Base-by-base conservation (phyloP, 2,888 invertebrate genomes). In the Falcaria lacertinaria region DNA sequence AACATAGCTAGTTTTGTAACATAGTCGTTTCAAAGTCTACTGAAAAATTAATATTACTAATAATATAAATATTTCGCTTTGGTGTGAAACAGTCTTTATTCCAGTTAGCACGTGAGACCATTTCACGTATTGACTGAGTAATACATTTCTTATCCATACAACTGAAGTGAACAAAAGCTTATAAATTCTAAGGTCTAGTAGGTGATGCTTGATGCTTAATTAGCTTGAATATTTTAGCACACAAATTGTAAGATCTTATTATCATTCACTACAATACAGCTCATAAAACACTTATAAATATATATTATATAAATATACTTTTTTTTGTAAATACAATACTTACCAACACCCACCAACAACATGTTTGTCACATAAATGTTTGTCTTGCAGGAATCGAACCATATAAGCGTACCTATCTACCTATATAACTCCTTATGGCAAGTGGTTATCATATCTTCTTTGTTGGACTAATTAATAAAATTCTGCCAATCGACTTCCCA, bases 161-260 rank as follows among this genome's bases (percentile, higher is more conserved):
- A 45, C 44, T 51, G 41, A 45, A 39, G 35, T 41, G 48, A 48
- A 64, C 62, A 65, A 64, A 62, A 52, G 60, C 44, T 57, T 48
- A 59, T 61, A 65, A 61, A 62, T 62, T 53, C 50, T 48, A 49
- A 50, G 55, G 52, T 45, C 52, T 48, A 53, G 52, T 60, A 49
- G 51, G 39, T 44, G 34, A 15, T 34, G 34, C 8, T 41, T 44
- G 34, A 15, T 34, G 34, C 8, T 1, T 25, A 37, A 32, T 41
- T 34, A 17, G 37, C 37, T 25, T 25, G 11, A 3, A 22, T 15
- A 22, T 19, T 19, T 11, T 11, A 28, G 11, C 28, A 11, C 11
- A 0, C 11, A 28, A 7, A 3, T 19, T 11, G 7, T 11, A n/a
- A n/a, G n/a, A n/a, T n/a, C 11, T 11, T 11, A 11, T 11, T 11